Evolutionary conservation across 2,797 vertebrate species (phyloP).

Genomic region (Channa striata): DNA sequence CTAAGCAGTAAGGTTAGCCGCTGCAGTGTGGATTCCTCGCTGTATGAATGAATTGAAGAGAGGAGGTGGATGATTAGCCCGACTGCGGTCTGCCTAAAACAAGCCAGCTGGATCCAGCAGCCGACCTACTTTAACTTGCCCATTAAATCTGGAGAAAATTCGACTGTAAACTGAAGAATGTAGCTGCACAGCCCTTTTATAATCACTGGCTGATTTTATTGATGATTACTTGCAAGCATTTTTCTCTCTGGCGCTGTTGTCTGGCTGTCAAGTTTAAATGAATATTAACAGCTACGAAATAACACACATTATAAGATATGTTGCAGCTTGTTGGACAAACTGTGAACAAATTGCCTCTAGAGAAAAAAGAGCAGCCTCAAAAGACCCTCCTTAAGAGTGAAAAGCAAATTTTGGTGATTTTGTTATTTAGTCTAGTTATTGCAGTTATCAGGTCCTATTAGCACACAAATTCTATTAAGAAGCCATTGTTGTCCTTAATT

Average conservation of each 20-base stretch:
- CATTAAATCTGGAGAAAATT: conserved; percentile 48
- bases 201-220: conserved; percentile 22
- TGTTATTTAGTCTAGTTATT: conserved; percentile 16
- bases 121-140: conserved; percentile 30
- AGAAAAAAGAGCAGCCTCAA: conserved; percentile 14
- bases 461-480: conserved; percentile 10
- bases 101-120: conserved; percentile 45
- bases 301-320: conserved; percentile 5
- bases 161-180: conserved; percentile 37
- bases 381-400: conserved; percentile 24
- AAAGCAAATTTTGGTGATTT: conserved; percentile 31
- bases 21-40: conserved; percentile 43
- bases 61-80: conserved; percentile 50
- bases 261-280: conserved; percentile 23
- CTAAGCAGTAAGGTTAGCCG: conserved; percentile 43
- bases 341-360: conserved; percentile 9
- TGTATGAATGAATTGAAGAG: conserved; percentile 65
- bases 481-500: conserved; percentile 53
- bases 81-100: conserved; percentile 48
- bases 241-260: conserved; percentile 22
- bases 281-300: conserved; percentile 26
- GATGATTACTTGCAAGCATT: conserved; percentile 15
- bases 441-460: conserved; percentile 41
- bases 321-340: conserved; percentile 31
- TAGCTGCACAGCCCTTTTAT: conserved; percentile 15